Evolutionary conservation across 37 sponge, comb jelly and placozoan genomes (phyloP).

Genomic region (Spongia lamella): DNA sequence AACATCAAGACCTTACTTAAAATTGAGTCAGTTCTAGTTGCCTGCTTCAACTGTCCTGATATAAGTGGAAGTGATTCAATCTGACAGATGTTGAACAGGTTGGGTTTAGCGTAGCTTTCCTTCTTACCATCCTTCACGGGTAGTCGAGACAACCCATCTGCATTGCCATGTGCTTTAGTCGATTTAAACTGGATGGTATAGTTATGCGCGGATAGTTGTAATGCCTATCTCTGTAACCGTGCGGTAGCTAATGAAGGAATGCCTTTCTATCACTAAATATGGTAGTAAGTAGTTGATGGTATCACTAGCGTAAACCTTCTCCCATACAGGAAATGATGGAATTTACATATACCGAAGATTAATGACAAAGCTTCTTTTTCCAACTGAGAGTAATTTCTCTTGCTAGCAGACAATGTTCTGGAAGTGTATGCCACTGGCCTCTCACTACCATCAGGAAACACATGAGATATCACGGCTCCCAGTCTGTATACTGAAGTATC

Average conservation of each 20-base stretch:
- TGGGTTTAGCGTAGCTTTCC: neutral
- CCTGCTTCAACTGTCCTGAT: neutral
- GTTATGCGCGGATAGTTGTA: conserved; percentile 23
- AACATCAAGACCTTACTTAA: conserved; percentile 31
- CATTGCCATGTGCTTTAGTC: conserved; percentile 53
- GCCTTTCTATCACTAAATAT: conserved; percentile 19
- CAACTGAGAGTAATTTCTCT: conserved; percentile 48
- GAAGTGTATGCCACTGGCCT: conserved; percentile 51
- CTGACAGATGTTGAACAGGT: conserved; percentile 1
- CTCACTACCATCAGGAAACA: conserved; percentile 23
- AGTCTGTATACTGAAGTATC: conserved; percentile 35
- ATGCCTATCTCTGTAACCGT: conserved; percentile 49
- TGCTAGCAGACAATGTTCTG: conserved; percentile 14
- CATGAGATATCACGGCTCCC: conserved; percentile 32
- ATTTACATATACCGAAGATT: conserved; percentile 34
- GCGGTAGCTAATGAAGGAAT: conserved; percentile 33
- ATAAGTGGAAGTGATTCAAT: conserved; percentile 19
- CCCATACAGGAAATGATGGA: conserved; percentile 54
- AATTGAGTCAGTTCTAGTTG: conserved; percentile 38
- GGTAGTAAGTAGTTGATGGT: conserved; percentile 26
- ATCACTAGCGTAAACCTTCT: conserved; percentile 35
- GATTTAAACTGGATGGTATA: conserved; percentile 46
- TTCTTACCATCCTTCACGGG: conserved; percentile 8
- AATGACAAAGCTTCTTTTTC: conserved; percentile 54
- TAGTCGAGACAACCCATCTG: conserved; percentile 36